Percentiles rank a stretch among this genome's conserved stretches.
These are phyloP conservation scores for Felis catus DNA, from an alignment of 2,113 vertebrate genomes.

Conservation along the genomic window DNA sequence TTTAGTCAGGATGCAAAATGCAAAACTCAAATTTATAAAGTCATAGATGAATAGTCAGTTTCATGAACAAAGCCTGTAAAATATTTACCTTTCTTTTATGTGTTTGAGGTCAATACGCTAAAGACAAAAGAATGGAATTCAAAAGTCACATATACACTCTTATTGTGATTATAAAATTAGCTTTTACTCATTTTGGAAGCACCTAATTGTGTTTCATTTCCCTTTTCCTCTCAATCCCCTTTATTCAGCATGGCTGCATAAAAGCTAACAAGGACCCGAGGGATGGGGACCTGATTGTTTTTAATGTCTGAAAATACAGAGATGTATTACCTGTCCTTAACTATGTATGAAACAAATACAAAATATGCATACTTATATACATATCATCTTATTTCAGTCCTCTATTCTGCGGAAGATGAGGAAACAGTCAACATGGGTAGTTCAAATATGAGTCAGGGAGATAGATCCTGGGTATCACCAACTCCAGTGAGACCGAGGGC, in stretches of 20 bases:
- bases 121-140: not conserved
- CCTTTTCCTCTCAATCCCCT: accelerated
- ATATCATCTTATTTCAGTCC: not conserved
- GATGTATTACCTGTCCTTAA: not conserved
- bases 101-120: not conserved
- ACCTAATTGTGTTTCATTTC: not conserved
- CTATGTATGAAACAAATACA: not conserved
- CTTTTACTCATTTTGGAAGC: not conserved
- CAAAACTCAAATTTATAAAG: not conserved
- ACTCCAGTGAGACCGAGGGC: not conserved
- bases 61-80: not conserved
- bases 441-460: not conserved
- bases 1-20: not conserved
- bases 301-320: not conserved
- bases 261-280: not conserved
- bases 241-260: not conserved
- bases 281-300: not conserved
- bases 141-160: not conserved
- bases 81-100: not conserved
- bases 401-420: not conserved
- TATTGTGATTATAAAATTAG: not conserved
- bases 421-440: not conserved
- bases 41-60: not conserved
- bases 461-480: not conserved
- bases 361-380: not conserved